phyloP scores from a whole-genome alignment of 2,113 vertebrate species.

The Paracanthobrama guichenoti region DNA sequence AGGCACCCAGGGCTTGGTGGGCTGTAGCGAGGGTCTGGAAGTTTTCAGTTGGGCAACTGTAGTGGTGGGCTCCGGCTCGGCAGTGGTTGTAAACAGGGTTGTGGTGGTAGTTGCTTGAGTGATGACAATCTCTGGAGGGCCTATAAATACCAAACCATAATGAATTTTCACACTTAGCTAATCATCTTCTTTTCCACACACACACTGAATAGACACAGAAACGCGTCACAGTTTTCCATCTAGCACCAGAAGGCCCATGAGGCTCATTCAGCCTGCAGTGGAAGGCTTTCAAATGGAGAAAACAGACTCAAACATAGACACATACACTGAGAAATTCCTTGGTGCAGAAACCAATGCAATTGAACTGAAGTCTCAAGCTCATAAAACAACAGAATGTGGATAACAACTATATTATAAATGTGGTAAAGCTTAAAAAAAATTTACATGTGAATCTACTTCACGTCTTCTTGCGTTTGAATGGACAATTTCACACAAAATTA shows the following conservation, averaged over 20 bases:
- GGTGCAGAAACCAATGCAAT: background rate
- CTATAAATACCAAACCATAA: slow-evolving; percentile 61
- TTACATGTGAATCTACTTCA: background rate
- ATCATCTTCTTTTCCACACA: background rate
- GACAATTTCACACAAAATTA: too few species aligned
- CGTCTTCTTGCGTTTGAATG: too few species aligned
- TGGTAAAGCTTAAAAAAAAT: background rate
- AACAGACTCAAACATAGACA: slow-evolving; percentile 51
- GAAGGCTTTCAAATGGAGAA: slow-evolving; percentile 57
- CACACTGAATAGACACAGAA: slow-evolving; percentile 12
- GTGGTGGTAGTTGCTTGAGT: slow-evolving; percentile 73
- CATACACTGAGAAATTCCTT: slow-evolving; percentile 6
- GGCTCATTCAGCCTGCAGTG: slow-evolving; percentile 44
- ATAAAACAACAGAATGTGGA: background rate
- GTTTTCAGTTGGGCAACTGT: slow-evolving; percentile 33
- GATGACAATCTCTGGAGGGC: slow-evolving; percentile 74
- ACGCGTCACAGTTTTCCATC: slow-evolving; percentile 52
- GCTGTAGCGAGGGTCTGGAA: slow-evolving; percentile 22
- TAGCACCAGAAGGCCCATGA: slow-evolving; percentile 32
- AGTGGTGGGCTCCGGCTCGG: slow-evolving; percentile 39
- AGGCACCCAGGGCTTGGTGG: slow-evolving; percentile 46
- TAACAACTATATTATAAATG: background rate
- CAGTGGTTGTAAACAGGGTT: slow-evolving; percentile 57
- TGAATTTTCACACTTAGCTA: slow-evolving; percentile 20
- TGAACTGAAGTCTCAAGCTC: background rate